Evolutionary conservation across 2,113 vertebrate species (phyloP).

Genomic region (Lota lota): DNA sequence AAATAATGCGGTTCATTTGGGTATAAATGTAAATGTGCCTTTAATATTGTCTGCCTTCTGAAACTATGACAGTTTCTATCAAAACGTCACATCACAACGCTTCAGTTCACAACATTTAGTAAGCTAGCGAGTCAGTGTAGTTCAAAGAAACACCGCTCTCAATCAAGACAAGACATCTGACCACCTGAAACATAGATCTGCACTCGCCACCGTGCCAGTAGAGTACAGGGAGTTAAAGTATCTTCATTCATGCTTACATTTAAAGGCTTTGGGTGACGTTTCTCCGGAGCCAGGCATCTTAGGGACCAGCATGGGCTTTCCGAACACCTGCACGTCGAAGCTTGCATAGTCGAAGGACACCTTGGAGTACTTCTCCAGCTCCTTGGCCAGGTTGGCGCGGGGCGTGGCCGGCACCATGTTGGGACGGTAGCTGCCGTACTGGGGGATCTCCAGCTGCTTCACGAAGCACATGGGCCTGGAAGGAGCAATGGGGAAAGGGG

Average conservation of each 20-base stretch:
- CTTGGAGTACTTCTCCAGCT: slow-evolving; percentile 99
- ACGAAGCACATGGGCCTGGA: slow-evolving; percentile 98
- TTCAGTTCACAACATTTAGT: too few relatives aligned
- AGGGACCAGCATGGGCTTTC: slow-evolving; percentile 96
- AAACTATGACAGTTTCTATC: too few relatives aligned
- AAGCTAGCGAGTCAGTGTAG: too few relatives aligned
- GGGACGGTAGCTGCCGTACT: slow-evolving; percentile 91
- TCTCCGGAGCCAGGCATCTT: slow-evolving; percentile 88
- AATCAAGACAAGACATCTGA: too few relatives aligned
- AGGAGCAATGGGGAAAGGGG: neutral
- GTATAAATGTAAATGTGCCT: too few relatives aligned
- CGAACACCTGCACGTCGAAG: slow-evolving; percentile 99
- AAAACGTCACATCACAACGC: too few relatives aligned
- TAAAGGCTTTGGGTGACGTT: slow-evolving; percentile 97
- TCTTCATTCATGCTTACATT: slow-evolving; percentile 79
- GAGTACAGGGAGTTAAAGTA: too few relatives aligned
- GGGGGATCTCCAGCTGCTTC: slow-evolving; percentile 97
- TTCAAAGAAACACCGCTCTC: too few relatives aligned
- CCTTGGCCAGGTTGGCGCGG: slow-evolving; percentile 96
- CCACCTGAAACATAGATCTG: too few relatives aligned
- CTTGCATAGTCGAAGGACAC: slow-evolving; percentile 99
- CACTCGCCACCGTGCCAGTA: too few relatives aligned
- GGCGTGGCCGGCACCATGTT: slow-evolving; percentile 88
- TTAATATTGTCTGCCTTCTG: too few relatives aligned
- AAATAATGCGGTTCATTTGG: too few relatives aligned